Evolutionary conservation across 2,888 invertebrate genomes (phyloP), one percentile per base, ranked within the genome.

Genomic region (Drosophila colorata): DNA sequence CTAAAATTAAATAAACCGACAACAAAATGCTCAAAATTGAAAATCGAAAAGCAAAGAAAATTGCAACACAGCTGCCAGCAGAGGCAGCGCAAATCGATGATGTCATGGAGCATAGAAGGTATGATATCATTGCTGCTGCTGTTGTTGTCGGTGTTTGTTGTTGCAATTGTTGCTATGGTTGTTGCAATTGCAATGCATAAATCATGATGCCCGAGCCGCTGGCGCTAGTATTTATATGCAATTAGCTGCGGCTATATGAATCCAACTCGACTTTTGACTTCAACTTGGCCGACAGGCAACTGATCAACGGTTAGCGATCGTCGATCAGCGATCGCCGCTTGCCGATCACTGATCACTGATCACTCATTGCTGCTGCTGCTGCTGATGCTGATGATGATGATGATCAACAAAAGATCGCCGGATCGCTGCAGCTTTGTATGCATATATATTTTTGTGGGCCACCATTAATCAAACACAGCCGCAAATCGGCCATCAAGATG

Each of bases 401-500:
- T 63, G 37, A 46, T 37, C 53, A 37, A 37, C 8, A 44, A n/a
- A n/a, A 13, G n/a, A n/a, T n/a, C 43, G 40, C 16, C 35, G 48
- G 25, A 44, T 43, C 8, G 46, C n/a, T 9, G n/a, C 37, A 37
- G 9, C 14, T 16, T 40, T 49, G 11, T 49, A 3, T 7, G 14
- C 14, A 37, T 8, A 37, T 37, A 14, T 31, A 8, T 23, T 49
- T 59, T 46, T 51, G 46, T 0, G 9, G 47, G 56, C 87, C 60
- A 38, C 57, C 74, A 81, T 83, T 87, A 78, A 84, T 83, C 87
- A 87, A 81, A 83, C 31, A 69, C 56, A 59, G 72, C 76, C 70
- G 56, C 70, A 70, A 70, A 60, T 78, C 76, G 81, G 59, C 87
- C 69, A 87, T 83, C 87, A 87, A 84, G 85, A 83, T 83, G 87